A percentile compares a stretch with the other conserved stretches of the same genome.
phyloP scores from a whole-genome alignment of 2,888 invertebrate genomes.

The Drosophila eohydei region DNA sequence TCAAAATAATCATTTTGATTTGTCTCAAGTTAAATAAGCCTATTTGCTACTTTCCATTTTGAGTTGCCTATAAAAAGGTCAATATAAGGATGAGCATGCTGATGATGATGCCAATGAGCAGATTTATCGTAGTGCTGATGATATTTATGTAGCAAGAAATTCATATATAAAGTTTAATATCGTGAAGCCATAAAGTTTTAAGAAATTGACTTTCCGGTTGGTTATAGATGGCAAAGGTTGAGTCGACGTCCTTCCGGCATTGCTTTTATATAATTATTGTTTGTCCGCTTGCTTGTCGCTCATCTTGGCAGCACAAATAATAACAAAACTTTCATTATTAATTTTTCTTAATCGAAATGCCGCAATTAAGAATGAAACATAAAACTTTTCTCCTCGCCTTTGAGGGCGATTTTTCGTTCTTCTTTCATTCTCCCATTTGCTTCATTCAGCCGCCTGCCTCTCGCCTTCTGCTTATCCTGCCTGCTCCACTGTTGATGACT shows the following conservation, averaged over 20 bases:
- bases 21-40: too few relatives aligned
- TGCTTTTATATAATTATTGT: constrained; percentile 39
- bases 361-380: constrained; percentile 71
- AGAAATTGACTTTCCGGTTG: constrained; percentile 7
- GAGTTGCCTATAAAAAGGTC: too few relatives aligned
- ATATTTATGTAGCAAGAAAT: neutral
- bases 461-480: constrained; percentile 11
- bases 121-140: neutral
- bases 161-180: neutral
- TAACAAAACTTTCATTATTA: constrained; percentile 75
- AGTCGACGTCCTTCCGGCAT: constrained; percentile 16
- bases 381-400: constrained; percentile 60
- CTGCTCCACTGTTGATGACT: constrained; percentile 30
- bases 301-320: constrained; percentile 56
- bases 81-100: too few relatives aligned
- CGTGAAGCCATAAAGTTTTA: constrained; percentile 7
- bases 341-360: constrained; percentile 80
- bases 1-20: too few relatives aligned
- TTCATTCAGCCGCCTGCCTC: neutral
- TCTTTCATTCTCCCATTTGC: constrained; percentile 6
- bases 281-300: constrained; percentile 17
- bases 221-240: constrained; percentile 6
- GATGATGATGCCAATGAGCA: too few relatives aligned
- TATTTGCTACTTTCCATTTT: too few relatives aligned
- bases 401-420: constrained; percentile 26